Percentiles rank a stretch among this genome's conserved stretches.
Evolutionary conservation across 2,113 vertebrate species (phyloP).

Genomic region (Bombycilla garrulus): DNA sequence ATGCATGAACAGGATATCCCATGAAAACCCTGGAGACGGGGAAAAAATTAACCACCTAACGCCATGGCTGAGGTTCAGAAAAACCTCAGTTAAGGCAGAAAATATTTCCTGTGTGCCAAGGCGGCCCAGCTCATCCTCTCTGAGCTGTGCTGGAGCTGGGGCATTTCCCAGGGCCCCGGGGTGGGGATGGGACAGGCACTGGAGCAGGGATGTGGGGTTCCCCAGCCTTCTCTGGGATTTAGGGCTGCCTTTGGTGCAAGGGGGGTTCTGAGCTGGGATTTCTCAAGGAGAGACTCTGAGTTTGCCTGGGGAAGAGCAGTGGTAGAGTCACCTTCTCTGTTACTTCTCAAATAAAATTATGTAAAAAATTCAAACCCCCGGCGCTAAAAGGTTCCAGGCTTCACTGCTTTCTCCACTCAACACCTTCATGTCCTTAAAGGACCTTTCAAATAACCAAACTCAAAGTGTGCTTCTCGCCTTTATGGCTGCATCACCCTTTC

Average conservation of each 20-base stretch:
- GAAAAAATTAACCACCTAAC: neutral
- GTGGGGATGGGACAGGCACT: neutral
- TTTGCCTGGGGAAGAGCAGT: neutral
- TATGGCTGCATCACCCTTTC: neutral
- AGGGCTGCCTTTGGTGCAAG: neutral
- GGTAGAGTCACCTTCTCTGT: neutral
- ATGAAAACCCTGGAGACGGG: neutral
- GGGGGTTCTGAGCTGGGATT: neutral
- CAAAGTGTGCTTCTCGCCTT: neutral
- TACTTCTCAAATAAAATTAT: neutral
- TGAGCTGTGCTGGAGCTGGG: neutral
- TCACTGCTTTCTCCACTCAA: neutral
- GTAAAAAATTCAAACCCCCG: accelerated
- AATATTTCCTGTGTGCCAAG: neutral
- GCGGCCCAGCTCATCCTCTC: neutral
- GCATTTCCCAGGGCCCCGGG: accelerated
- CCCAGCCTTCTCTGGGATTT: neutral
- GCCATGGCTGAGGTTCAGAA: neutral
- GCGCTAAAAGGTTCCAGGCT: neutral
- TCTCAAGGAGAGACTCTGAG: neutral
- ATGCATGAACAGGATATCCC: constrained; percentile 39
- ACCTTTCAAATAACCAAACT: neutral
- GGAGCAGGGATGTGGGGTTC: neutral
- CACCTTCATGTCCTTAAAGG: neutral
- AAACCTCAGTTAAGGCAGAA: neutral